These are phyloP conservation scores for Phalloptychus januarius DNA, from an alignment of 2,797 vertebrate genomes.

Conservation along the genomic window DNA sequence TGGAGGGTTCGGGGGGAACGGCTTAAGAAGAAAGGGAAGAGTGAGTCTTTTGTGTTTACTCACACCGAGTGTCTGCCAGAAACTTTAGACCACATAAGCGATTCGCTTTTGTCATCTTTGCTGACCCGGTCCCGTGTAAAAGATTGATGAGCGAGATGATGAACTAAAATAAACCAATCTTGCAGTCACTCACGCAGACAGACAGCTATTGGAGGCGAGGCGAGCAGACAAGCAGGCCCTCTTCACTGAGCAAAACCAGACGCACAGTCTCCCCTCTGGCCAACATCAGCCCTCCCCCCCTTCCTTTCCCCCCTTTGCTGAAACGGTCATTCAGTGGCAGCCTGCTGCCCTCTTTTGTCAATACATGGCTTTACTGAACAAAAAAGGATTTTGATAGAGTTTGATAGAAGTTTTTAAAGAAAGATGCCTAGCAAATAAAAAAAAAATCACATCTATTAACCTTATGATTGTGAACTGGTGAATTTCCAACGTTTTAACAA, in stretches of 20 bases:
- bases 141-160: slow-evolving; percentile 81
- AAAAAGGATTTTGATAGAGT: neutral
- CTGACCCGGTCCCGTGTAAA: slow-evolving; percentile 78
- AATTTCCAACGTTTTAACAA: neutral
- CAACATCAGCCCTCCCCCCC: slow-evolving; percentile 17
- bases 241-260: slow-evolving; percentile 63
- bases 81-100: slow-evolving; percentile 76
- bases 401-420: neutral
- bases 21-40: slow-evolving; percentile 57
- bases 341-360: slow-evolving; percentile 80
- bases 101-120: slow-evolving; percentile 77
- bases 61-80: slow-evolving; percentile 75
- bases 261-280: slow-evolving; percentile 42
- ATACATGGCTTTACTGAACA: slow-evolving; percentile 56
- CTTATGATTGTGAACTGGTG: neutral
- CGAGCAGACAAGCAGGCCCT: slow-evolving; percentile 54
- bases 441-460: neutral
- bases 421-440: neutral
- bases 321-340: slow-evolving; percentile 66
- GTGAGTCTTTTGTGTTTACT: slow-evolving; percentile 76
- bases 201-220: slow-evolving; percentile 56
- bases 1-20: neutral
- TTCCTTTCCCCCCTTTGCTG: neutral
- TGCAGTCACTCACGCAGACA: slow-evolving; percentile 71
- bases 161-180: slow-evolving; percentile 80